Conservation (phyloP, 2,797 vertebrate genomes). For the Nannoperca obscura region DNA sequence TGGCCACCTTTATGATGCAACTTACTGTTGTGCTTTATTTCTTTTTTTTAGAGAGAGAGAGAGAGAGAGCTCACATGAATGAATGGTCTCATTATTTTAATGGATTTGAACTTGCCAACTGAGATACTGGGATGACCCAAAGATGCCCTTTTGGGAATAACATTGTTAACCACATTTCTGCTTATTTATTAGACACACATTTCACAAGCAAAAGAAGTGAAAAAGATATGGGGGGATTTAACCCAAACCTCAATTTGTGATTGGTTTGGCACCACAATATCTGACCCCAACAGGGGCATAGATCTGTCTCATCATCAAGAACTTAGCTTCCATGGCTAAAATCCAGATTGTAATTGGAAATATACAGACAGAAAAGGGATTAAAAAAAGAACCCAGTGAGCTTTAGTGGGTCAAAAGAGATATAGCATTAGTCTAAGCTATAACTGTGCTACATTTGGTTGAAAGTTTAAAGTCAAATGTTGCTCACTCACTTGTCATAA, state of each 20-base stretch:
- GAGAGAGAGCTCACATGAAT: not conserved
- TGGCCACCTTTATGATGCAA: not conserved
- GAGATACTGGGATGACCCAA: slow-evolving; percentile 5
- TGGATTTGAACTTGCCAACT: slow-evolving; percentile 3
- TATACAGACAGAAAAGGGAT: too few relatives aligned
- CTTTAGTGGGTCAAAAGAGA: not conserved
- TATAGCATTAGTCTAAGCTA: not conserved
- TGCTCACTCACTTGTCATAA: not conserved
- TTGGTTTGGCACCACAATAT: not conserved
- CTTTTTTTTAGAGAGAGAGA: too few relatives aligned
- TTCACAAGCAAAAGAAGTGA: not conserved
- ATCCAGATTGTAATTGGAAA: not conserved
- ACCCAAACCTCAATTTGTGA: not conserved
- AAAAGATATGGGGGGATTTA: not conserved
- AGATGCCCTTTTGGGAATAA: not conserved
- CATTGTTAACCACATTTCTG: not conserved
- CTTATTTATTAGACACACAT: too few relatives aligned
- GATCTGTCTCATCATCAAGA: not conserved
- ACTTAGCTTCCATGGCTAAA: not conserved
- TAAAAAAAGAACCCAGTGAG: too few relatives aligned
- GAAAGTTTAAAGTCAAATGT: not conserved
- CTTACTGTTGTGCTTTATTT: slow-evolving; percentile 1
- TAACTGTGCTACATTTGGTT: not conserved
- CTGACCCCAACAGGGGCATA: not conserved
- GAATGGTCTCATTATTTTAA: slow-evolving; percentile 4